phyloP scores from a whole-genome alignment of 2,797 vertebrate genomes.

The Gambelia wislizenii region DNA sequence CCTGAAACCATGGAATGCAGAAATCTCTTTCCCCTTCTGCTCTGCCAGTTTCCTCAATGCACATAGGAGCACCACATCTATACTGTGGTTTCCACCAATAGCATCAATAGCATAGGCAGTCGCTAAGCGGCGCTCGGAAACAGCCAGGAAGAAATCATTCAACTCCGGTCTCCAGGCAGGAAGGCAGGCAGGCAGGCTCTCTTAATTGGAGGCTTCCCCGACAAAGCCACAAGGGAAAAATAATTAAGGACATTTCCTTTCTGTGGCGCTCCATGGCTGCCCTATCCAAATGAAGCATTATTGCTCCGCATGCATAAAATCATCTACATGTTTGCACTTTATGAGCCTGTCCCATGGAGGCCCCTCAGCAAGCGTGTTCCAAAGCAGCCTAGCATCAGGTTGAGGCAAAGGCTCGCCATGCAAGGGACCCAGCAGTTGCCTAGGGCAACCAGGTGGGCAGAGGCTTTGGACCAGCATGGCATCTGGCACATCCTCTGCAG shows the following conservation, averaged over 20 bases:
- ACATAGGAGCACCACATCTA: no score
- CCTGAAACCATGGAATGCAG: no score
- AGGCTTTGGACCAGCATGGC: background rate
- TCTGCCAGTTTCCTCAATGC: no score
- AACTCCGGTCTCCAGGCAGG: no score
- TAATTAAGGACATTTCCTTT: background rate
- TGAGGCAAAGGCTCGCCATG: fast-evolving
- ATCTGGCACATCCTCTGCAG: background rate
- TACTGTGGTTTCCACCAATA: background rate
- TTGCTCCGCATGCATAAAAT: background rate
- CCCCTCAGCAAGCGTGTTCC: no score
- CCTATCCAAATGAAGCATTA: background rate
- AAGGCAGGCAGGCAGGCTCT: background rate
- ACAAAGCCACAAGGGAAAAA: background rate
- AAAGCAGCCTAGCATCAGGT: no score
- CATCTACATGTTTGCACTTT: background rate
- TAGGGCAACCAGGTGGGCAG: no score
- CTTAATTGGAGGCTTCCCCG: background rate
- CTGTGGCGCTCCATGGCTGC: background rate
- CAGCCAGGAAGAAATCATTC: no score
- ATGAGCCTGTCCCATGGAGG: background rate
- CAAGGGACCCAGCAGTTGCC: background rate
- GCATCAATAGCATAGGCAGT: background rate
- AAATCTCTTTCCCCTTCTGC: no score
- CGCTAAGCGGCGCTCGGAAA: background rate